These are phyloP conservation scores for Oedothorax gibbosus DNA, from an alignment of 1,140 invertebrate genomes.

Conservation along the genomic window DNA sequence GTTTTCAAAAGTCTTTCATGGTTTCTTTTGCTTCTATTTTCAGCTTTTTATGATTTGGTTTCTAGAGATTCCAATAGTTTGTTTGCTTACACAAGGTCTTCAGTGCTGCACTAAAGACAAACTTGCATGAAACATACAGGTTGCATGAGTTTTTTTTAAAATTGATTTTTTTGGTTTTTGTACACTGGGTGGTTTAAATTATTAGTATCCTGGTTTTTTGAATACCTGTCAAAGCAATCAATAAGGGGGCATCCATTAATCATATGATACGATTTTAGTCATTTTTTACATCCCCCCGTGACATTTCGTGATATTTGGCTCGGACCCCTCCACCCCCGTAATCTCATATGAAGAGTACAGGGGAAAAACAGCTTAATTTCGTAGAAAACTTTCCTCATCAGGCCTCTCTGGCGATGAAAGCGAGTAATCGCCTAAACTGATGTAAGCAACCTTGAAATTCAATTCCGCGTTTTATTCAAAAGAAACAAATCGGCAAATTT, in stretches of 20 bases:
- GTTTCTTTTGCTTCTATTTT: slow-evolving; percentile 20
- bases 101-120: slow-evolving; percentile 6
- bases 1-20: neutral
- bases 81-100: slow-evolving; percentile 41
- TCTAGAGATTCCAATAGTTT: slow-evolving; percentile 56
- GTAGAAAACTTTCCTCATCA: too few relatives aligned
- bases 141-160: slow-evolving; percentile 24
- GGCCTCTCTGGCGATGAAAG: too few relatives aligned
- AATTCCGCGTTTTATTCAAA: too few relatives aligned
- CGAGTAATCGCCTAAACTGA: too few relatives aligned
- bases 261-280: too few relatives aligned
- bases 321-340: too few relatives aligned
- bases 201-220: neutral
- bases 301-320: too few relatives aligned
- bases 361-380: too few relatives aligned
- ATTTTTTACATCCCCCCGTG: too few relatives aligned
- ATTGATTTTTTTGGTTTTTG: neutral
- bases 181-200: neutral
- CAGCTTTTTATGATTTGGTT: slow-evolving; percentile 55
- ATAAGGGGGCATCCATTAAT: neutral
- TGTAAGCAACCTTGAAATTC: too few relatives aligned
- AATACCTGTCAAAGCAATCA: neutral
- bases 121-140: slow-evolving; percentile 22
- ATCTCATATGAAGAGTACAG: too few relatives aligned
- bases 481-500: too few relatives aligned